Evolutionary conservation across 2,797 vertebrate genomes (phyloP).

Genomic region (Spea hammondii): DNA sequence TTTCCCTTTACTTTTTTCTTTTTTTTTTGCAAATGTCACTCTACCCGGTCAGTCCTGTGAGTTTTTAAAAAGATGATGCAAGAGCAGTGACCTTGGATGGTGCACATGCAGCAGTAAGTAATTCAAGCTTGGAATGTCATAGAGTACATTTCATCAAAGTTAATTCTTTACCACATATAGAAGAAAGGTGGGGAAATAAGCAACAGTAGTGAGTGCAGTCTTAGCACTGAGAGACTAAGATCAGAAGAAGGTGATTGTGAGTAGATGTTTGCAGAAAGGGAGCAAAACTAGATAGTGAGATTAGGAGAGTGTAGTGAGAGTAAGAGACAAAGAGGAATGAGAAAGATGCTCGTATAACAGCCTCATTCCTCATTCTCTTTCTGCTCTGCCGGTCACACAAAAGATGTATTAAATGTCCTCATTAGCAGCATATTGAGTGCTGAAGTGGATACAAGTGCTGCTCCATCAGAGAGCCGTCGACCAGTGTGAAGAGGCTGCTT

Average conservation of each 20-base stretch:
- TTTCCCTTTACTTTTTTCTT: too few species aligned
- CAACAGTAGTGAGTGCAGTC: neutral
- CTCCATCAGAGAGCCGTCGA: constrained; percentile 46
- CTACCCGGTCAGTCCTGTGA: too few species aligned
- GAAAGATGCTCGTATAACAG: constrained; percentile 28
- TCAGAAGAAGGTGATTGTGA: neutral
- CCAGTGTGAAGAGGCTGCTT: constrained; percentile 22
- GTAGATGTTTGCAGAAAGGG: constrained; percentile 2
- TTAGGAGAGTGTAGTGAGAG: neutral
- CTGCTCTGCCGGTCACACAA: constrained; percentile 52
- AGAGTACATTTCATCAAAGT: too few species aligned
- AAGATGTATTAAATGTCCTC: constrained; percentile 54
- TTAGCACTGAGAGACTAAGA: neutral
- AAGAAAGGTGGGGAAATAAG: too few species aligned
- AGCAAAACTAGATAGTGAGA: neutral
- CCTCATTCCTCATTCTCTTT: constrained; percentile 53
- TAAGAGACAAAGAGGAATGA: constrained; percentile 9
- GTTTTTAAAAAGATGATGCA: too few species aligned
- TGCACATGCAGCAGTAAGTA: too few species aligned
- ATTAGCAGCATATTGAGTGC: constrained; percentile 55
- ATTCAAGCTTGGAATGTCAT: too few species aligned
- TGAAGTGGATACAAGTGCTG: constrained; percentile 52
- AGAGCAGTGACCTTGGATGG: too few species aligned
- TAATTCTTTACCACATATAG: too few species aligned
- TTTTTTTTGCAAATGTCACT: too few species aligned